Conservation (phyloP, 1,140 invertebrate genomes). For the Drosophila pallidifrons region DNA sequence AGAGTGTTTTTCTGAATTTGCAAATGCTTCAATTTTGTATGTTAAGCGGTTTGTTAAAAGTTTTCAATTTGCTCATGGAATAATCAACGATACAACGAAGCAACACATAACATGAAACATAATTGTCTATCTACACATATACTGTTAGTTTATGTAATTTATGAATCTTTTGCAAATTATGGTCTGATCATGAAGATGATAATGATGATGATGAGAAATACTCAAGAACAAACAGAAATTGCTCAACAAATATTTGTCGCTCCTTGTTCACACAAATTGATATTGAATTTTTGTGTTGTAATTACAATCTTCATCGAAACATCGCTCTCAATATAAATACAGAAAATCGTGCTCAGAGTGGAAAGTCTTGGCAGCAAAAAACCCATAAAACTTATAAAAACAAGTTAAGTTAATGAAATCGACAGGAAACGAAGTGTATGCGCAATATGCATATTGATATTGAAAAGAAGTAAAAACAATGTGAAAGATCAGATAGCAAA, state of each 20-base stretch:
- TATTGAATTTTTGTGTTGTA: constrained; percentile 9
- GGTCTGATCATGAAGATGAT: constrained; percentile 2
- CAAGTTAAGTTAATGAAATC: constrained; percentile 7
- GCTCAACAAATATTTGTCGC: constrained; percentile 26
- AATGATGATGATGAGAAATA: constrained; percentile 17
- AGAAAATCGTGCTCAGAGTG: constrained; percentile 48
- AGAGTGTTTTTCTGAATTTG: constrained; percentile 11
- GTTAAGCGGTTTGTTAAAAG: constrained; percentile 24
- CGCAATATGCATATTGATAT: constrained; percentile 20
- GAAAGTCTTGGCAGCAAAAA: constrained; percentile 31
- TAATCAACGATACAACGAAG: constrained; percentile 38
- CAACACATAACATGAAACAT: constrained; percentile 15
- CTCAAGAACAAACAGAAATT: constrained; percentile 24
- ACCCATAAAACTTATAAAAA: constrained; percentile 12
- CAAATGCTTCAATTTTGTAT: constrained; percentile 1
- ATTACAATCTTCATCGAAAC: constrained; percentile 7
- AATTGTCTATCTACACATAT: constrained; percentile 3
- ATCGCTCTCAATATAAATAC: constrained; percentile 8
- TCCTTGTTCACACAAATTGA: constrained; percentile 29
- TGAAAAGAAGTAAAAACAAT: background rate
- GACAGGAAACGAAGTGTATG: constrained; percentile 24
- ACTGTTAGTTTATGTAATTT: constrained; percentile 26
- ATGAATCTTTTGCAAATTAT: constrained; percentile 38
- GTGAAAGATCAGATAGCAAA: constrained; percentile 19
- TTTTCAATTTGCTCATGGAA: constrained; percentile 44